phyloP scores from a whole-genome alignment of 2,113 vertebrate genomes.

The Heteronetta atricapilla region DNA sequence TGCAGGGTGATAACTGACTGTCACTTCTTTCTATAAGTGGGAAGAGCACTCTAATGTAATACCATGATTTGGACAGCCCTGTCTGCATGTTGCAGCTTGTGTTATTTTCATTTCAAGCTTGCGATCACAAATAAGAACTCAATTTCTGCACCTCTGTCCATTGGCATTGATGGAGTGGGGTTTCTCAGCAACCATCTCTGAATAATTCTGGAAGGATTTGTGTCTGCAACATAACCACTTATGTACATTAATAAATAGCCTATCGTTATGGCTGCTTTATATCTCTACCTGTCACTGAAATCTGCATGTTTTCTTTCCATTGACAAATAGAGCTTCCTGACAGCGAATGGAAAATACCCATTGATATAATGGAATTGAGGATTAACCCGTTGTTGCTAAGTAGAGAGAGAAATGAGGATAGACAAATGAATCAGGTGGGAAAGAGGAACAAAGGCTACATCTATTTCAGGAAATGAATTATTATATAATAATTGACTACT shows the following conservation, averaged over 20 bases:
- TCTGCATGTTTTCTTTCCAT: neutral
- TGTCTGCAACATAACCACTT: neutral
- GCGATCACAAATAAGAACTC: neutral
- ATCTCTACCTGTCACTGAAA: neutral
- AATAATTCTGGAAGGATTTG: neutral
- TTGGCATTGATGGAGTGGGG: neutral
- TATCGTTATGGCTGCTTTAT: neutral
- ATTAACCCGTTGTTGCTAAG: neutral
- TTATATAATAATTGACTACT: slow-evolving; percentile 9
- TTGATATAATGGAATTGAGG: neutral
- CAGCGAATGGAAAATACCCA: neutral
- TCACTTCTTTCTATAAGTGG: neutral
- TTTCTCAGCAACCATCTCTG: neutral
- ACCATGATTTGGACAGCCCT: neutral
- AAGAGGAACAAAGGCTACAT: neutral
- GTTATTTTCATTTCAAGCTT: neutral
- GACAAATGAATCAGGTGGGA: neutral
- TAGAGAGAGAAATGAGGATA: neutral
- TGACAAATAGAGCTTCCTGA: neutral
- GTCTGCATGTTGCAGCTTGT: neutral
- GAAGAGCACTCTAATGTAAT: neutral
- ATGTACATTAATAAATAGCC: neutral
- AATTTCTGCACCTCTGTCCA: neutral
- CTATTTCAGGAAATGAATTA: slow-evolving; percentile 25
- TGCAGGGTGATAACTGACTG: neutral